Evolutionary conservation across 2,797 vertebrate genomes (phyloP).

Genomic region (Philypnodon macrostomus): DNA sequence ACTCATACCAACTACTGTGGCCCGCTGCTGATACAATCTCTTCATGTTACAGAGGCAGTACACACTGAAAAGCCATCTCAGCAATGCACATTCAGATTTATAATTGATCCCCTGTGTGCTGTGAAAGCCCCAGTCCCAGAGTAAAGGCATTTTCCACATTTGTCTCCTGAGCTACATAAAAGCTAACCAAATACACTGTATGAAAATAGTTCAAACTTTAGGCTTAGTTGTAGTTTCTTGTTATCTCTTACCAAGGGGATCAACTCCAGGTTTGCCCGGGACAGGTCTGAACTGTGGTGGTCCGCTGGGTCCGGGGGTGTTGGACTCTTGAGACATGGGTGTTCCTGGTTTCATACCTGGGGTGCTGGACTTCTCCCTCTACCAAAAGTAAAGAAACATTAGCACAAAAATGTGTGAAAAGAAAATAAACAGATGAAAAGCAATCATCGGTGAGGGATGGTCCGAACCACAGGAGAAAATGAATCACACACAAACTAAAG

Average conservation of each 20-base stretch:
- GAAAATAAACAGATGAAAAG: neutral
- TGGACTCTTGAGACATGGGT: constrained; percentile 83
- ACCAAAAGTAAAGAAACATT: constrained; percentile 14
- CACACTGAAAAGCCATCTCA: constrained; percentile 11
- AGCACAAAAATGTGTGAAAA: constrained; percentile 2
- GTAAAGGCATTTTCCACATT: constrained; percentile 1
- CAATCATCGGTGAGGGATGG: neutral
- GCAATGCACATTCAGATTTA: constrained; percentile 17
- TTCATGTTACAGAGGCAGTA: constrained; percentile 24
- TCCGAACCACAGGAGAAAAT: neutral
- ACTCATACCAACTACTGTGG: constrained; percentile 47
- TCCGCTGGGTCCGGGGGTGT: constrained; percentile 77
- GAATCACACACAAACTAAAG: constrained; percentile 10
- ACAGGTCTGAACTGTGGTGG: constrained; percentile 82
- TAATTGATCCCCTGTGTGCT: constrained; percentile 21
- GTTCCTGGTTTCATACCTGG: constrained; percentile 88
- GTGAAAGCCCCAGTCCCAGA: neutral
- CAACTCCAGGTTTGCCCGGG: constrained; percentile 77
- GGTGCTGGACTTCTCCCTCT: constrained; percentile 89
- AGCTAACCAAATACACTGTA: neutral
- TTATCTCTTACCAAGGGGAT: constrained; percentile 77
- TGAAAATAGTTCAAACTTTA: neutral
- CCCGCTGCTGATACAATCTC: constrained; percentile 27
- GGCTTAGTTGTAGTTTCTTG: neutral
- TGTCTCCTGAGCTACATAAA: constrained; percentile 9